Conservation (phyloP, 2,888 invertebrate genomes). For the Eumacrocentrus americanus region DNA sequence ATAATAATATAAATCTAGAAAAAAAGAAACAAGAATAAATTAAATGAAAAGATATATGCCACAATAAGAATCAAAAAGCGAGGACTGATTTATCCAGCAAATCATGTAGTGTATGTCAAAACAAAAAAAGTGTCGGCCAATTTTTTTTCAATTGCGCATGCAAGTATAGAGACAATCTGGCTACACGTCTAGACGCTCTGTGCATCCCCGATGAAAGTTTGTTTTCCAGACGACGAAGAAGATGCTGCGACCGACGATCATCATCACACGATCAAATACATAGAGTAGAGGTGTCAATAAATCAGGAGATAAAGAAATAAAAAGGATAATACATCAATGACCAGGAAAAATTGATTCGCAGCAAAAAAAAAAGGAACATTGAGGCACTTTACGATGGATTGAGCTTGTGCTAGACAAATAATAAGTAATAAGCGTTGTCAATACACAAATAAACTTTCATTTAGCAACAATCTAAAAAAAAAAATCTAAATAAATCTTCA, state of each 20-base stretch:
- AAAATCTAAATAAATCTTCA: not conserved
- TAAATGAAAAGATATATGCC: not conserved
- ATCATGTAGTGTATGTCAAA: not conserved
- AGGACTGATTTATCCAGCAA: not conserved
- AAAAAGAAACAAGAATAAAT: not conserved
- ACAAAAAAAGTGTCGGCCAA: not conserved
- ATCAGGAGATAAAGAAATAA: not conserved
- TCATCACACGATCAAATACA: not conserved
- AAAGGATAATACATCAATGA: not conserved
- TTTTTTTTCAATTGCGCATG: constrained; percentile 2
- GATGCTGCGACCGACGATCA: not conserved
- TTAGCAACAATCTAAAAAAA: not conserved
- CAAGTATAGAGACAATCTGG: not conserved
- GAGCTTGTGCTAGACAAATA: not conserved
- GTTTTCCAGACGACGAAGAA: not conserved
- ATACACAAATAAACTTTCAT: not conserved
- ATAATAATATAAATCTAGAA: too few species aligned
- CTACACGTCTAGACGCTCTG: not conserved
- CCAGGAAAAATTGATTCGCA: not conserved
- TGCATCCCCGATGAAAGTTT: not conserved
- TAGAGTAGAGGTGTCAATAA: not conserved
- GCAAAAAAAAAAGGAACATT: not conserved
- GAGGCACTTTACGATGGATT: not conserved
- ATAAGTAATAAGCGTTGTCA: constrained; percentile 7
- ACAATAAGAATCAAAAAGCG: not conserved